phyloP scores from a whole-genome alignment of 2,113 vertebrate species.

The Muntiacus muntjak region DNA sequence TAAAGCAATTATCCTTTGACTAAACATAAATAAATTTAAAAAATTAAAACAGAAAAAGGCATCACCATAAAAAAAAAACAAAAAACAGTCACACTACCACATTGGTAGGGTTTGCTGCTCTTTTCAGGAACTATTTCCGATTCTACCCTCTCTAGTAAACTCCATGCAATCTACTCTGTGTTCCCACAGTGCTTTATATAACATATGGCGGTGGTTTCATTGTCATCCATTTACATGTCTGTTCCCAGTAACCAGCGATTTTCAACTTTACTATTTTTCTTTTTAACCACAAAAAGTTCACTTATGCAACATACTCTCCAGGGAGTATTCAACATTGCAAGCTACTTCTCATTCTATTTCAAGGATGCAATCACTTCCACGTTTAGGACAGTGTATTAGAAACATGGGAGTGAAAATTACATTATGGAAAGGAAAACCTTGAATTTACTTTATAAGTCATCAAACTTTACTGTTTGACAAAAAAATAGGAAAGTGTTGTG shows the following conservation, averaged over 20 bases:
- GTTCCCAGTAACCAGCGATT: not conserved
- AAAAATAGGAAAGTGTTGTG: not conserved
- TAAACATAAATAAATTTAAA: too few species aligned
- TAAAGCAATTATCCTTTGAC: too few species aligned
- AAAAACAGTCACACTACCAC: not conserved
- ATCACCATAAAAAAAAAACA: not conserved
- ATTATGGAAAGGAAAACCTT: not conserved
- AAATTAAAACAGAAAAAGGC: too few species aligned
- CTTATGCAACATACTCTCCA: not conserved
- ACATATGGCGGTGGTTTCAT: rapidly evolving
- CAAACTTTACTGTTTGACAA: not conserved
- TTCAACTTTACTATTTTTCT: not conserved
- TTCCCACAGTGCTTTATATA: not conserved
- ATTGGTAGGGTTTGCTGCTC: not conserved
- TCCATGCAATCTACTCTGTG: not conserved
- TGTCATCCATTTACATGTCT: not conserved
- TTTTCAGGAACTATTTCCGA: not conserved
- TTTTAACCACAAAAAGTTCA: not conserved
- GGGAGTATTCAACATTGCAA: not conserved
- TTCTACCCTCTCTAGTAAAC: not conserved
- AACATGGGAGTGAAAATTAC: not conserved
- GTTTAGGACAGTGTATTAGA: not conserved
- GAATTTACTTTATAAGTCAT: not conserved
- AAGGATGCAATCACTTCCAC: not conserved
- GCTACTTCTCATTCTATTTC: not conserved